Base-by-base conservation (phyloP, 2,113 vertebrate species). In the Barnardius zonarius region DNA sequence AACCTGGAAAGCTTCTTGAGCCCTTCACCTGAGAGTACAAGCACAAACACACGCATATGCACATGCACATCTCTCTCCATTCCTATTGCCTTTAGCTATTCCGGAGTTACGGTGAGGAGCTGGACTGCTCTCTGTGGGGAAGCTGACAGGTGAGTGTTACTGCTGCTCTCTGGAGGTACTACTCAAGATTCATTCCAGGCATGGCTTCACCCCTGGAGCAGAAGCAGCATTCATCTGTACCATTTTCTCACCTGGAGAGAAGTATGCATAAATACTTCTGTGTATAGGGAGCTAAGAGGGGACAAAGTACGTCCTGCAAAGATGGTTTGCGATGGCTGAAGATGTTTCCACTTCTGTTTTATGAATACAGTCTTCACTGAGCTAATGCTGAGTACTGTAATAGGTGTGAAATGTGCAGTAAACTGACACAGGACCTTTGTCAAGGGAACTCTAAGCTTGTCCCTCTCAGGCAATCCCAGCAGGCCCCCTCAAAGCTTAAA, bases 331-430 rank as follows among this genome's bases (percentile, higher is more conserved):
- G 7, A 54, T 72, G 25, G 30, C 73, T 70, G 41, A 62, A 73
- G 28, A n/a, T 70, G n/a, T 57, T 91, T 76, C 82, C 66, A 22
- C 22, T 83, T 83, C 31, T 22, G 49, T 62, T 74, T 81, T 63
- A 39, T 5, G 61, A 94, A 25, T 30, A 74, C 52, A 90, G 86
- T 67, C 64, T 78, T 86, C 49, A 63, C 25, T 91, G 55, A 92
- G 51, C 20, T 75, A 73, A 83, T 39, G 48, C 27, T 30, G 55
- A 83, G 16, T 76, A 73, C 54, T 77, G 83, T 20, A 80, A 37
- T 6, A 92, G 39, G 17, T 68, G 63, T 51, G 31, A 92, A 90
- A 93, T 37, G 6, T 46, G 44, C 49, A 83, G 35, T 43, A 61
- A 93, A 77, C 24, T 43, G 27, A 77, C 28, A 49, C 6, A 23